Evolutionary conservation across 2,888 invertebrate genomes (phyloP).

Genomic region (Phortica magna): DNA sequence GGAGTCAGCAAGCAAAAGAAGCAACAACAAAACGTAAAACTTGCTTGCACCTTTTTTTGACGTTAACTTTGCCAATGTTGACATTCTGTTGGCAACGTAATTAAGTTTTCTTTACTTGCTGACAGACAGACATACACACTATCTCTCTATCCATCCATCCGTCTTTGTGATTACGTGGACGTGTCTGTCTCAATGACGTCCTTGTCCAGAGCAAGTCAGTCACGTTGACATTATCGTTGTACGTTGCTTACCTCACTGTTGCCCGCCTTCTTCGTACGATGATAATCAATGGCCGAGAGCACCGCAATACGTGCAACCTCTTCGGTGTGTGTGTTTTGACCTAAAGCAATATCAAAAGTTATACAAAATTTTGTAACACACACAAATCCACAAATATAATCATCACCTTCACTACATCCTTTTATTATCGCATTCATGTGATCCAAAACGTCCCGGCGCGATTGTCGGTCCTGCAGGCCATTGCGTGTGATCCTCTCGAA

Average conservation of each 20-base stretch:
- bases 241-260: conserved; percentile 60
- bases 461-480: conserved; percentile 85
- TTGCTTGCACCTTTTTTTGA: neutral
- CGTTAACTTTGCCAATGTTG: too few species aligned
- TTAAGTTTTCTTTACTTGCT: neutral
- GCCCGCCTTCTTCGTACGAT: conserved; percentile 71
- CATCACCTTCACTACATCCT: conserved; percentile 81
- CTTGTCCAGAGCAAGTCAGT: too few species aligned
- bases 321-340: conserved; percentile 75
- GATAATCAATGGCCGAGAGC: conserved; percentile 74
- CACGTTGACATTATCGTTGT: too few species aligned
- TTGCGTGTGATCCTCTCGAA: conserved; percentile 86
- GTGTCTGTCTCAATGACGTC: too few species aligned
- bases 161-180: too few species aligned
- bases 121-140: neutral
- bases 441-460: conserved; percentile 85
- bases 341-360: conserved; percentile 48
- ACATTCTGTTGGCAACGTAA: neutral
- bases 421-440: conserved; percentile 88
- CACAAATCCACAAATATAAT: conserved; percentile 34
- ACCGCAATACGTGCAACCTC: conserved; percentile 77
- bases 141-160: neutral
- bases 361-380: neutral
- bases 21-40: neutral
- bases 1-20: neutral